Percentiles rank a stretch among this genome's conserved stretches.
Evolutionary conservation across 2,888 invertebrate genomes (phyloP).

Genomic region (Loripinus fragilis): DNA sequence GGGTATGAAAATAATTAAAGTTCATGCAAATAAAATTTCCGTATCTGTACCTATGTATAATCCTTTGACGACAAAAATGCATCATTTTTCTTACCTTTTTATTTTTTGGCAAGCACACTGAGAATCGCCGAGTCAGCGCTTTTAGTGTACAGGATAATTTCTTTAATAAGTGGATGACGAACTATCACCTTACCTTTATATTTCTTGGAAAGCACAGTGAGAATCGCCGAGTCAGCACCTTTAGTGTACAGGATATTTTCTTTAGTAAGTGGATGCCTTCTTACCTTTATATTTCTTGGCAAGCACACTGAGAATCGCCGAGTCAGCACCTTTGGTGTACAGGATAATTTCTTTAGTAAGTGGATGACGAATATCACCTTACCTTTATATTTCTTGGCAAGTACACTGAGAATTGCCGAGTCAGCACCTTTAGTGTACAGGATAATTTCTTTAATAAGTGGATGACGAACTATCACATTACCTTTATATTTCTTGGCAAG

Average conservation of each 20-base stretch:
- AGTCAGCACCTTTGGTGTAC: constrained; percentile 90
- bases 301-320: constrained; percentile 84
- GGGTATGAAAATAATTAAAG: too few relatives aligned
- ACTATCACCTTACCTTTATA: constrained; percentile 87
- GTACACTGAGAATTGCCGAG: constrained; percentile 85
- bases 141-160: constrained; percentile 87
- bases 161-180: constrained; percentile 83
- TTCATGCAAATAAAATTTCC: too few relatives aligned
- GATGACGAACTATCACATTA: constrained; percentile 89
- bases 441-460: constrained; percentile 73
- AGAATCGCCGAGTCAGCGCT: constrained; percentile 87
- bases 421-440: constrained; percentile 89
- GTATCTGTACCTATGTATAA: too few relatives aligned
- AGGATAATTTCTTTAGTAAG: constrained; percentile 74
- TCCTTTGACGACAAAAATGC: too few relatives aligned
- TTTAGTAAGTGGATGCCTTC: constrained; percentile 84
- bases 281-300: constrained; percentile 72
- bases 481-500: constrained; percentile 74
- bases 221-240: constrained; percentile 87
- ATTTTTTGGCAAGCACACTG: constrained; percentile 61
- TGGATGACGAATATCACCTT: constrained; percentile 89
- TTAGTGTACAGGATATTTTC: constrained; percentile 87
- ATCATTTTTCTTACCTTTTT: too few relatives aligned
- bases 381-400: constrained; percentile 75
- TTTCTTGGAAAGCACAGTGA: constrained; percentile 72